Evolutionary conservation across 2,797 vertebrate species (phyloP).

Genomic region (Nyctibius grandis): DNA sequence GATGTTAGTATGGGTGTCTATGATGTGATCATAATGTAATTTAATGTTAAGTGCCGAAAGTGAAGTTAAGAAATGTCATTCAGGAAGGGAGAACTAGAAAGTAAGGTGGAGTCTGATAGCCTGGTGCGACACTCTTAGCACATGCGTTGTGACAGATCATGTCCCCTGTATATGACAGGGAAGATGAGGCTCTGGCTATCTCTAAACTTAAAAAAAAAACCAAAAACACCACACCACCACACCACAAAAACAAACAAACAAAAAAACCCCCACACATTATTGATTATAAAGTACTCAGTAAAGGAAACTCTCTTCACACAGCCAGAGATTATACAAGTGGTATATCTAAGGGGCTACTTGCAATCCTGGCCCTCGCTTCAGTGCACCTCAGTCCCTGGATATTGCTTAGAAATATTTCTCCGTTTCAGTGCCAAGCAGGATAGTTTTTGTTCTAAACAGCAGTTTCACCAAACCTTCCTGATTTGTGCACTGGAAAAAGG

Average conservation of each 20-base stretch:
- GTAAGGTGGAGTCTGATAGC: neutral
- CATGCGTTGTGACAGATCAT: rapidly evolving
- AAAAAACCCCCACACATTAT: neutral
- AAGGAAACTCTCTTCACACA: neutral
- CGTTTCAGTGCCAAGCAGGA: neutral
- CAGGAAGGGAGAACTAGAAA: neutral
- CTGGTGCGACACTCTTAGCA: neutral
- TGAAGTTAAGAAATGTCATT: neutral
- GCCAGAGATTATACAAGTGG: neutral
- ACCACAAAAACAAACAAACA: neutral
- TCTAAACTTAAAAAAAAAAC: neutral
- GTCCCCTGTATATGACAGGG: too few species aligned
- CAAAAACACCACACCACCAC: too few species aligned
- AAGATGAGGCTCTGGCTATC: neutral
- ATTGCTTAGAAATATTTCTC: neutral
- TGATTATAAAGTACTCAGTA: neutral
- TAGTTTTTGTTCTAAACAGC: neutral
- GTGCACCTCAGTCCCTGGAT: neutral
- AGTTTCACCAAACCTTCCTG: neutral
- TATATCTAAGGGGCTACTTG: neutral
- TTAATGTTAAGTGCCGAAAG: neutral
- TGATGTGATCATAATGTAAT: neutral
- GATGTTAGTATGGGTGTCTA: neutral
- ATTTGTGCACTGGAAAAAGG: neutral
- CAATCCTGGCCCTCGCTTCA: neutral